Evolutionary conservation across 2,888 invertebrate species (phyloP), one percentile per base, ranked within the genome.

Genomic region (Meta bourneti): DNA sequence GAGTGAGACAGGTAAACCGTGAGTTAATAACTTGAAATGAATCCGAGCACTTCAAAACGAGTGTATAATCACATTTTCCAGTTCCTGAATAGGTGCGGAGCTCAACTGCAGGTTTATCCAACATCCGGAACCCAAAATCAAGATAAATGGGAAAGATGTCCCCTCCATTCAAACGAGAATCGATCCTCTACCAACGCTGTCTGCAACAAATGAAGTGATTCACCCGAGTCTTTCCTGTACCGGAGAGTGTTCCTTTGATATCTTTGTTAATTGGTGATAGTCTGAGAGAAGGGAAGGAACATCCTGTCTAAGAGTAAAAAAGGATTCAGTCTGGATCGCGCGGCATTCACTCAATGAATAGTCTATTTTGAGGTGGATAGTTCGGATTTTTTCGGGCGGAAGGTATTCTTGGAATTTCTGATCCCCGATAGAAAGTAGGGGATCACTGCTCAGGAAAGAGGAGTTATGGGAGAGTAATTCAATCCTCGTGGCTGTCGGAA

Each of bases 111-210:
- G 1, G 34, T 34, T 34, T 34, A 34, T 34, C 34, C 34, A 34
- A 34, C 34, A 34, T 34, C 34, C 34, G 7, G 71, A 19, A 16
- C 71, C 20, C 71, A 7, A 20, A 71, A 81, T 7, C 48, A 69
- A 81, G 80, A 81, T 81, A 81, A 48, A 81, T 81, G 61, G 69
- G n/a, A 48, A 20, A 34, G n/a, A 77, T 77, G 52, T 19, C 52
- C 52, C n/a, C 49, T 19, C 77, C 77, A 77, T 79, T 79, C 70
- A 61, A 81, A 61, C 48, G 69, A 48, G 19, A 13, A 81, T 81
- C 69, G 80, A 81, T 81, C 80, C 48, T 11, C 69, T 69, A 69
- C 48, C n/a, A 70, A 69, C 70, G 7, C 69, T n/a, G 69, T 70
- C 70, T 16, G n/a, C 48, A 70, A 70, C 9, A 81, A 7, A 77